Base-by-base conservation (phyloP, 2,888 invertebrate species). In the Pachycephus smyrnensis region DNA sequence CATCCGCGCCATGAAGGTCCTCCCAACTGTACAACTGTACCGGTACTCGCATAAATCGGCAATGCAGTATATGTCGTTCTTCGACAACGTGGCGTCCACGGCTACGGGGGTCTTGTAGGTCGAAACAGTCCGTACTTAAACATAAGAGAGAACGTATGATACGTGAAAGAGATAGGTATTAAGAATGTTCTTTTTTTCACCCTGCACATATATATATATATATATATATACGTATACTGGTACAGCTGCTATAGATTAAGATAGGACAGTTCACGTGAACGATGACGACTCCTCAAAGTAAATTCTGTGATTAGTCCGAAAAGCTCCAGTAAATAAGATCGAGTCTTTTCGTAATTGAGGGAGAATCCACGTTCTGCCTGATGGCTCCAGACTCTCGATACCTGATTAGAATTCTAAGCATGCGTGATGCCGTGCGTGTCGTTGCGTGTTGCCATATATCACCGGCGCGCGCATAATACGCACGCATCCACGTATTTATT, bases 401-500 rank as follows among this genome's bases (percentile, higher is more conserved):
- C 32, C 31, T 33, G 75, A 77, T 77, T 75, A 75, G 77, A 75
- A 77, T 77, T 77, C 77, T 74, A 75, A 37, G 75, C 77, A 77
- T 77, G 77, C 77, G 69, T 35, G 75, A 37, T n/a, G 40, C 68
- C 75, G 75, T 73, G 75, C 75, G 77, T 75, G 78, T 80, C 80
- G 75, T 76, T 76, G 75, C 78, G 75, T 80, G 77, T 79, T 78
- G 77, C 80, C 79, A 81, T 84, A 82, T 80, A 84, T 84, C 84
- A 84, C 81, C 76, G 73, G 77, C 78, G 79, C 80, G 79, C 78
- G 77, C 75, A 79, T 81, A 81, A 82, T 82, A 80, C 80, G 33
- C 77, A 79, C 80, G 81, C 77, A 81, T 82, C 77, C 80, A 82
- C 79, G 80, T 84, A 85, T 85, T 85, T 84, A 85, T 85, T 83